A percentile compares a stretch with the other conserved stretches of the same genome.
Evolutionary conservation across 2,113 vertebrate species (phyloP).

Genomic region (Ceyx margarethae): DNA sequence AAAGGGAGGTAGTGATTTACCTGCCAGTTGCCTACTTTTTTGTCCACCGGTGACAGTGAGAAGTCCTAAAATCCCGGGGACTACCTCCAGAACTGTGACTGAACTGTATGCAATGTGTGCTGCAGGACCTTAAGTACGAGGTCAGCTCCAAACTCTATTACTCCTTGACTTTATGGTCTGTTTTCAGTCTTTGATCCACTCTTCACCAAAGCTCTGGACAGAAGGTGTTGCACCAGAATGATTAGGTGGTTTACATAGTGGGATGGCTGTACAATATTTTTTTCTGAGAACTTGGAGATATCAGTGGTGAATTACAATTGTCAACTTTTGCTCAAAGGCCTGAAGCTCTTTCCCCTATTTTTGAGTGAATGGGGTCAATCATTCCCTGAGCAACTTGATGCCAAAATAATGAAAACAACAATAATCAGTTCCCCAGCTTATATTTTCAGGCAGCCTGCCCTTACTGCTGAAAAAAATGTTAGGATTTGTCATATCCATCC

Average conservation of each 20-base stretch:
- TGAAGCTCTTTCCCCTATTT: background rate
- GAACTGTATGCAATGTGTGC: background rate
- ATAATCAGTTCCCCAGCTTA: background rate
- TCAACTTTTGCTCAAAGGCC: background rate
- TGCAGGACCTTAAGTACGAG: background rate
- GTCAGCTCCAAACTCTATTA: background rate
- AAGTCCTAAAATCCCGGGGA: background rate
- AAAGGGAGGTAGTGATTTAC: background rate
- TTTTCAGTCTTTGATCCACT: background rate
- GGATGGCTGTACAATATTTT: background rate
- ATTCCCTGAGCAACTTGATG: background rate
- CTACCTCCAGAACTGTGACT: background rate
- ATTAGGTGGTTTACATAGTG: background rate
- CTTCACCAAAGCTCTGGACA: background rate
- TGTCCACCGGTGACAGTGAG: background rate
- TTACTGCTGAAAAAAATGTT: background rate
- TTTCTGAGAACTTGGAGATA: background rate
- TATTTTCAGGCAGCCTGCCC: background rate
- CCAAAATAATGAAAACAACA: background rate
- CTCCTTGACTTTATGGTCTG: accelerated
- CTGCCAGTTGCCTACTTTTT: background rate
- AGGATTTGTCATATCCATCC: accelerated
- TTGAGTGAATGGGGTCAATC: background rate
- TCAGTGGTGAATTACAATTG: background rate
- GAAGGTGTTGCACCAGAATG: background rate